Percentiles rank a stretch among this genome's conserved stretches.
Conservation (phyloP, 2,113 vertebrate species). For the Nothocercus julius region DNA sequence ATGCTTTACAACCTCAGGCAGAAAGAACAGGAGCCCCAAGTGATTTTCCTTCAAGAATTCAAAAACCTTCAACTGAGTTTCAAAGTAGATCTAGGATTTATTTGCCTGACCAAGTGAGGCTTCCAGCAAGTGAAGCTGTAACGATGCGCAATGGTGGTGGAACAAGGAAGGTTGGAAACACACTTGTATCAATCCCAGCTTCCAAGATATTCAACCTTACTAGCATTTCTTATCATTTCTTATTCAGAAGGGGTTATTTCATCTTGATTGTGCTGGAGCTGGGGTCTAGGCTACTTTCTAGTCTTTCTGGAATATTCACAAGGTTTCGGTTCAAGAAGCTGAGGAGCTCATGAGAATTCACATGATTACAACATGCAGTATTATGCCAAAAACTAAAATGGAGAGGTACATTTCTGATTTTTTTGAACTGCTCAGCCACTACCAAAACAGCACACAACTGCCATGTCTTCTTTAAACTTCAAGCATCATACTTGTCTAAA, state of each 20-base stretch:
- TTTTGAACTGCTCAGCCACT: not conserved
- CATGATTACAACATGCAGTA: not conserved
- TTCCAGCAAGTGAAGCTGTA: constrained; percentile 17
- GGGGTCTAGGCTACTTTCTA: not conserved
- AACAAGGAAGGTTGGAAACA: not conserved
- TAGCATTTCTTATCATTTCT: not conserved
- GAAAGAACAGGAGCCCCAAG: not conserved
- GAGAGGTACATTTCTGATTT: not conserved
- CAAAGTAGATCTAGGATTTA: not conserved
- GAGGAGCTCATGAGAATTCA: not conserved
- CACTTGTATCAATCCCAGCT: not conserved
- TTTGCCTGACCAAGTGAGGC: not conserved
- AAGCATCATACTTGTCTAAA: not conserved
- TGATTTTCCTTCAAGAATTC: not conserved
- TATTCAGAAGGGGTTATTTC: not conserved
- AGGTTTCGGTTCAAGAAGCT: not conserved
- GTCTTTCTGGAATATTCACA: not conserved
- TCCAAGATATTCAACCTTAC: not conserved
- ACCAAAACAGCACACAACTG: not conserved
- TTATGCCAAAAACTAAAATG: not conserved
- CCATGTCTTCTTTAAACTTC: not conserved
- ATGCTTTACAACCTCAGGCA: not conserved
- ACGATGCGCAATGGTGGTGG: not conserved
- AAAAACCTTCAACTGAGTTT: not conserved
- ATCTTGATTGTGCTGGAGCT: not conserved